Conservation (phyloP, 2,113 vertebrate genomes). For the Amazona vittata region DNA sequence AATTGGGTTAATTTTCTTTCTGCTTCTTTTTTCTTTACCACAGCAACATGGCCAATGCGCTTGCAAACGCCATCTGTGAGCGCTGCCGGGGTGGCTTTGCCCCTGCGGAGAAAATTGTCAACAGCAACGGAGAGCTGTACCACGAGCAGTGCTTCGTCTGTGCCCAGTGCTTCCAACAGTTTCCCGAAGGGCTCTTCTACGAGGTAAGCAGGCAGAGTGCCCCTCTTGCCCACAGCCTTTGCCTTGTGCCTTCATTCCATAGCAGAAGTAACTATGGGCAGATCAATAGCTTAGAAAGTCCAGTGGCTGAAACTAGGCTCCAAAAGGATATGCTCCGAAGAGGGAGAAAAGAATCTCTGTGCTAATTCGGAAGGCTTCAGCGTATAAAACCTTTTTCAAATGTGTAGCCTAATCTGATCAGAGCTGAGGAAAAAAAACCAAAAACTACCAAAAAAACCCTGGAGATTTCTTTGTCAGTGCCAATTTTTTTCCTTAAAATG, state of each 20-base stretch:
- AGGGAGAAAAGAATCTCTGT: not conserved
- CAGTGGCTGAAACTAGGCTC: not conserved
- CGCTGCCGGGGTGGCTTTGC: conserved; percentile 92
- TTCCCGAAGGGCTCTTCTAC: conserved; percentile 95
- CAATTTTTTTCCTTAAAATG: not conserved
- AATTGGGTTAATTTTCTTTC: not conserved
- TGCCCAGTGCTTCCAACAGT: conserved; percentile 97
- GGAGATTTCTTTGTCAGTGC: not conserved
- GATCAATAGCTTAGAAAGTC: not conserved
- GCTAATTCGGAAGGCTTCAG: not conserved
- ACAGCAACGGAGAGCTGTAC: conserved; percentile 96
- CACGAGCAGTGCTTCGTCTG: conserved; percentile 97
- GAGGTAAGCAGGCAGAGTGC: conserved; percentile 79
- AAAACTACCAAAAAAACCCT: not conserved
- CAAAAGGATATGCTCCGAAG: not conserved
- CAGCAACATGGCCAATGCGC: conserved; percentile 97
- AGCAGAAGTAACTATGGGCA: not conserved
- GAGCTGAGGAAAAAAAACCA: not conserved
- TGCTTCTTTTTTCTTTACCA: not conserved
- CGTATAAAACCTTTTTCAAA: not conserved
- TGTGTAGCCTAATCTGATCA: not conserved
- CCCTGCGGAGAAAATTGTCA: conserved; percentile 94
- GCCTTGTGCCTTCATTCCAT: not conserved
- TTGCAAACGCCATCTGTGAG: conserved; percentile 94
- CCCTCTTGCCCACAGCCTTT: not conserved